Evolutionary conservation across 2,888 invertebrate species (phyloP).

Genomic region (Muscina levida): DNA sequence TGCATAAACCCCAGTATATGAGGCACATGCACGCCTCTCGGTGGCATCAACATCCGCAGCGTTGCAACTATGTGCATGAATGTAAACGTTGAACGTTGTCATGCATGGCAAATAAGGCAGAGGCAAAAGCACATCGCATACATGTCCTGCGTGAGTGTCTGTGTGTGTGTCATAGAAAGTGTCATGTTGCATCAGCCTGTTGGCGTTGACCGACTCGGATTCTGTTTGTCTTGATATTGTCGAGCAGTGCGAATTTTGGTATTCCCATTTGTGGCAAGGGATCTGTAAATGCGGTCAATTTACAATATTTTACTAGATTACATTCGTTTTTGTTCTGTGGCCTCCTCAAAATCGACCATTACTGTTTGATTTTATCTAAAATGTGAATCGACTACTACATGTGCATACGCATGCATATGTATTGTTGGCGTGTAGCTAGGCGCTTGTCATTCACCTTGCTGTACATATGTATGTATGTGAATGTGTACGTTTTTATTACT

Average conservation of each 20-base stretch:
- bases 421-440: background rate
- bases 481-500: slow-evolving; percentile 14
- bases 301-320: slow-evolving; percentile 38
- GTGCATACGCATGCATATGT: slow-evolving; percentile 12
- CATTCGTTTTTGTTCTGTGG: slow-evolving; percentile 23
- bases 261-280: slow-evolving; percentile 38
- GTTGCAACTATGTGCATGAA: slow-evolving; percentile 5
- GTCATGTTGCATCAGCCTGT: slow-evolving; percentile 28
- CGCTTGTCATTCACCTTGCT: background rate
- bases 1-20: background rate
- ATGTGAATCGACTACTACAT: slow-evolving; percentile 12
- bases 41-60: slow-evolving; percentile 33
- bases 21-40: background rate
- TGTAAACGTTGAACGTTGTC: slow-evolving; percentile 40
- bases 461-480: background rate
- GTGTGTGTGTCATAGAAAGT: slow-evolving; percentile 30
- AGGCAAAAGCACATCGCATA: slow-evolving; percentile 40
- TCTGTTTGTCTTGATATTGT: slow-evolving; percentile 13
- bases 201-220: background rate
- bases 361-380: slow-evolving; percentile 12
- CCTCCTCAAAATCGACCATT: slow-evolving; percentile 25
- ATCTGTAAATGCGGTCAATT: slow-evolving; percentile 47
- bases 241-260: slow-evolving; percentile 9
- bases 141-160: slow-evolving; percentile 7
- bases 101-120: slow-evolving; percentile 40